These are phyloP conservation scores for Lochmaea capreae DNA, from an alignment of 2,888 invertebrate species.

Conservation along the genomic window DNA sequence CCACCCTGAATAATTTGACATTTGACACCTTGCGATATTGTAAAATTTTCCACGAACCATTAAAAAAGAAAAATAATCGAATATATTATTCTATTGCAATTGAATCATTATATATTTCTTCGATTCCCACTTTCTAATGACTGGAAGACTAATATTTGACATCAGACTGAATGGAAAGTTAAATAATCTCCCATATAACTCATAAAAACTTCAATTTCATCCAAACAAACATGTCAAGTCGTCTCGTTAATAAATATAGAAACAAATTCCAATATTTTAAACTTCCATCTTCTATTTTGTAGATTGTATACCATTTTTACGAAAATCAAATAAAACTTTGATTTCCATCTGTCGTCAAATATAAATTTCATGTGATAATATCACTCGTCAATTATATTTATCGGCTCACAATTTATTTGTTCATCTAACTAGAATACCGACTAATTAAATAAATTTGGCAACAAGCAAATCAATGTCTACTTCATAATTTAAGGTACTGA, in stretches of 20 bases:
- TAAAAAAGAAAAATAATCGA: too few species aligned
- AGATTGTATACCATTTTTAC: background rate
- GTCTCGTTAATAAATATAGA: background rate
- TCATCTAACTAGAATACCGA: background rate
- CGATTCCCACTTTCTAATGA: too few species aligned
- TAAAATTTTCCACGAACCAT: too few species aligned
- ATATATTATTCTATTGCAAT: too few species aligned
- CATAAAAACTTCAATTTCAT: too few species aligned
- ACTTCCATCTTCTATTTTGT: background rate
- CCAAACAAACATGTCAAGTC: background rate
- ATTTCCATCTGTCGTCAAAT: background rate
- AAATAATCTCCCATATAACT: too few species aligned
- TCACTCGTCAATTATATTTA: background rate
- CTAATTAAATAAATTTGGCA: background rate
- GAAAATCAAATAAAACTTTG: slow-evolving; percentile 15
- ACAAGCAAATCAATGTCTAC: background rate
- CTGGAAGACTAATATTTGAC: too few species aligned
- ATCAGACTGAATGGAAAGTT: too few species aligned
- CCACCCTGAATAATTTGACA: too few species aligned
- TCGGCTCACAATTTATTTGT: background rate
- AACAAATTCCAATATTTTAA: background rate
- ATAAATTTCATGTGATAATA: background rate
- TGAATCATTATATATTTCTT: too few species aligned
- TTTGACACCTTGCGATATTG: too few species aligned
- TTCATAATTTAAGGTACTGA: background rate